Base-by-base conservation (phyloP, 2,888 invertebrate genomes). In the Axea sp. region DNA sequence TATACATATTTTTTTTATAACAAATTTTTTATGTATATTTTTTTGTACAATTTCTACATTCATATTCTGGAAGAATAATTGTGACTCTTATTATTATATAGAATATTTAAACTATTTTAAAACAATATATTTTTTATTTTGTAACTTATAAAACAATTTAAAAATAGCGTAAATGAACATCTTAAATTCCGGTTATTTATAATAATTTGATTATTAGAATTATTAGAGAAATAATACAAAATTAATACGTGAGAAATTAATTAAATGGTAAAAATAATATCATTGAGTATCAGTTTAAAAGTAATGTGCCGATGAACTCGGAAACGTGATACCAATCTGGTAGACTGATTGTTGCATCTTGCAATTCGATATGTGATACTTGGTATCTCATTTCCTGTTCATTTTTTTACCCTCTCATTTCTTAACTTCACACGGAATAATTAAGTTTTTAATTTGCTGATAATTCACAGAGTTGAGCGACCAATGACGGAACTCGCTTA, bases 221-320 rank as follows among this genome's bases (percentile, higher is more conserved):
- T n/a, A n/a, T n/a, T n/a, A n/a, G n/a, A n/a, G n/a, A n/a, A n/a
- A n/a, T n/a, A n/a, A n/a, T n/a, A n/a, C n/a, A n/a, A n/a, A n/a
- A n/a, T n/a, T n/a, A n/a, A n/a, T n/a, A n/a, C 49, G 49, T 49
- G 33, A 22, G 49, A 49, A 49, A 22, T 9, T 19, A 49, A 49
- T 26, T 37, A 37, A 37, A 37, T 28, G 39, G 31, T 15, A 41
- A 41, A 41, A 51, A 41, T 39, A 15, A 11, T 41, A 31, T 28
- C 30, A 31, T 26, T 24, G 22, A 26, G 33, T 51, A 43, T 64
- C 51, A 35, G 17, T 28, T 43, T 17, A 9, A 2, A 5, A 3
- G 28, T 37, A 64, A 53, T 84, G 89, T 96, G 80, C 95, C 96
- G 12, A 93, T 96, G 4, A 95, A 96, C 80, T 94, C 94, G 19